Evolutionary conservation across 64 coral and sea anemone species (phyloP), one percentile per base, ranked within the genome.

Genomic region (Stylophora pistillata): DNA sequence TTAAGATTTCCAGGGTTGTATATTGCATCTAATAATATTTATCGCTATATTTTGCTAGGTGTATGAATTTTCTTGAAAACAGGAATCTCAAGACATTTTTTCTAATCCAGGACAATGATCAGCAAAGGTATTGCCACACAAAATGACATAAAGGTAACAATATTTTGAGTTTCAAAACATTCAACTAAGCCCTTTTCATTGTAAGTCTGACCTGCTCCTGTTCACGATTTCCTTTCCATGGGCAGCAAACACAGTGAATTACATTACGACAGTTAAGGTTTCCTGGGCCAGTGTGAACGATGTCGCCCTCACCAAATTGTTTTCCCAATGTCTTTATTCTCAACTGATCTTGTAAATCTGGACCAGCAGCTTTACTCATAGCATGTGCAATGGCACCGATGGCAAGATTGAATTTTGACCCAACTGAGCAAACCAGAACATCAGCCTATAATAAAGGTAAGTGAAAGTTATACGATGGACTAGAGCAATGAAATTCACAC

Each of bases 321-420:
- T 7, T 3, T 23, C 23, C 54, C 60, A 7, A 47, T 14, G 66
- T 53, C 41, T 47, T 47, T 47, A 53, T 23, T 34, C 23, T n/a
- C 10, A 84, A 84, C 12, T 62, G 60, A 0, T 84, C 23, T 37
- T 84, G 80, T 70, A 84, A 18, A 7, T 21, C 61, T 53, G 80
- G 80, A 54, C 80, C 80, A 9, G 80, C 60, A 41, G 80, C 80
- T 84, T 69, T 84, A 37, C 62, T 84, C 80, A 84, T 55, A 10
- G 80, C 80, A 84, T 23, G 68, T 53, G 80, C 80, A 65, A 84
- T 70, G 6, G 80, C 80, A 84, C 80, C 80, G 69, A 53, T 27
- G 62, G 32, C 53, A 3, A 84, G 80, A 23, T 68, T 84, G 13
- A 84, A 65, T 20, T 84, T 70, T 68, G 80, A 84, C 0, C 80